These are phyloP conservation scores for Tenodera sinensis DNA, from an alignment of 2,888 invertebrate species.

Conservation along the genomic window DNA sequence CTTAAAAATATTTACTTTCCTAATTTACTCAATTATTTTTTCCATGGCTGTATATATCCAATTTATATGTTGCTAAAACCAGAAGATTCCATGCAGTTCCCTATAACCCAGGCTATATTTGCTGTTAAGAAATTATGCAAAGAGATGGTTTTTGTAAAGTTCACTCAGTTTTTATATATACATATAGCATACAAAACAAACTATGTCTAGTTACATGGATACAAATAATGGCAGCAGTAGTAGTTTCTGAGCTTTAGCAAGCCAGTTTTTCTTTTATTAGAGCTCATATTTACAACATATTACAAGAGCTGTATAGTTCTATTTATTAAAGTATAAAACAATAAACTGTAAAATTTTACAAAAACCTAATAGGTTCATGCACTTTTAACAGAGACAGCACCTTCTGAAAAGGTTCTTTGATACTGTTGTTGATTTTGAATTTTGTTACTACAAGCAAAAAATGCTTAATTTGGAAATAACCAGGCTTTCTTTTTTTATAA, in stretches of 20 bases:
- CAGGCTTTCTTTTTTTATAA: not conserved
- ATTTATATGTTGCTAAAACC: too few relatives aligned
- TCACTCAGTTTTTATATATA: too few relatives aligned
- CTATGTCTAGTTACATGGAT: not conserved
- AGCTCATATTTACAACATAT: not conserved
- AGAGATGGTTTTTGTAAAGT: too few relatives aligned
- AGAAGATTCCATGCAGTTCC: too few relatives aligned
- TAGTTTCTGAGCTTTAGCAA: not conserved
- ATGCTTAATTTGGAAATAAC: not conserved
- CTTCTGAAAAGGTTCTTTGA: not conserved
- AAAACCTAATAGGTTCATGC: not conserved
- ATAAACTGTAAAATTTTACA: not conserved
- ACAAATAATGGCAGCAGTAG: not conserved
- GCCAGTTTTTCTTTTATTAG: not conserved
- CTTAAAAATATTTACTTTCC: too few relatives aligned
- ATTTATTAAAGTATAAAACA: not conserved
- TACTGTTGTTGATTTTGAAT: not conserved
- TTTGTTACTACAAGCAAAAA: not conserved
- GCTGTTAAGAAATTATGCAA: too few relatives aligned
- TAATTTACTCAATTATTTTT: too few relatives aligned
- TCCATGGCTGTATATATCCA: too few relatives aligned
- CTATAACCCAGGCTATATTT: too few relatives aligned
- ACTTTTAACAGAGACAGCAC: not conserved
- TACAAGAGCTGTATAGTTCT: not conserved
- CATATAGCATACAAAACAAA: too few relatives aligned